Percentiles rank a stretch among this genome's conserved stretches.
These are phyloP conservation scores for Salvator merianae DNA, from an alignment of 2,113 vertebrate species.

Conservation along the genomic window DNA sequence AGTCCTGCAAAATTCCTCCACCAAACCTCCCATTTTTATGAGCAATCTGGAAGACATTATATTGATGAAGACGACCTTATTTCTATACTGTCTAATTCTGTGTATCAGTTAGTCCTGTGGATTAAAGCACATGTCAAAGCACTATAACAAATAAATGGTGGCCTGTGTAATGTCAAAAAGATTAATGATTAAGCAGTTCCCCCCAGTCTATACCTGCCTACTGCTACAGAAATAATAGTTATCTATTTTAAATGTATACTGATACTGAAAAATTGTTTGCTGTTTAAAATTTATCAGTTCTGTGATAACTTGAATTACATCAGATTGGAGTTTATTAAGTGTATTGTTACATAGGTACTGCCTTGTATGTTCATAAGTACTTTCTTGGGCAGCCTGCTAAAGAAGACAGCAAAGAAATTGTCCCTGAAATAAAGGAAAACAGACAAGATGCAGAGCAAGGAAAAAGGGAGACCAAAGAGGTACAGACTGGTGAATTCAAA, in stretches of 20 bases:
- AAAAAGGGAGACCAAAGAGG: constrained; percentile 79
- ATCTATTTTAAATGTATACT: background rate
- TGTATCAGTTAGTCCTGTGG: background rate
- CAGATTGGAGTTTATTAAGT: background rate
- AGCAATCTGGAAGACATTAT: no score
- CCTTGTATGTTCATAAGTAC: constrained; percentile 14
- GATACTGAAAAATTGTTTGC: no score
- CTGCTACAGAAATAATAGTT: background rate
- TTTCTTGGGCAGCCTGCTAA: constrained; percentile 76
- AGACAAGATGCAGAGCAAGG: constrained; percentile 54
- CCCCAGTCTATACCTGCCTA: background rate
- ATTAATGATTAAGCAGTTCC: background rate
- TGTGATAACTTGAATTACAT: background rate
- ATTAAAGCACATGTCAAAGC: background rate
- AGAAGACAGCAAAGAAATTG: constrained; percentile 77
- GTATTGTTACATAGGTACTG: background rate
- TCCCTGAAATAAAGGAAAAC: constrained; percentile 67
- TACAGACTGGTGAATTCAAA: constrained; percentile 71
- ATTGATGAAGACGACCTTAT: no score
- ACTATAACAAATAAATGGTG: background rate
- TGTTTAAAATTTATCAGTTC: background rate
- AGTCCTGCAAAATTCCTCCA: background rate
- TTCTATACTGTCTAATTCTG: no score
- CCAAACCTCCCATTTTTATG: no score
- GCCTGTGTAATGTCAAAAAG: background rate